These are phyloP conservation scores for Centropus bengalensis DNA, from an alignment of 2,113 vertebrate genomes.

Conservation along the genomic window DNA sequence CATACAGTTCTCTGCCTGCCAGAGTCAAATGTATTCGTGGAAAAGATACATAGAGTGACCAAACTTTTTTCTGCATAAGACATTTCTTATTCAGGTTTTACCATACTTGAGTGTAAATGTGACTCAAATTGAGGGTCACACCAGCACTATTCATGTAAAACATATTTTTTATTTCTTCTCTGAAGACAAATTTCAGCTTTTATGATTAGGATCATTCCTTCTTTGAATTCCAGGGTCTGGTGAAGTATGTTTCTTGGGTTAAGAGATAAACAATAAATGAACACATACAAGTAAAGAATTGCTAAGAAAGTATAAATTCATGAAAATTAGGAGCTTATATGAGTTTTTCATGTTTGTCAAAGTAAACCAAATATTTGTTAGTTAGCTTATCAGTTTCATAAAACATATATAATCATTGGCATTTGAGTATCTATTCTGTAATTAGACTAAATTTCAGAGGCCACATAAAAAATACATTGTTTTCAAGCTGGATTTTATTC, in stretches of 20 bases:
- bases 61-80: background rate
- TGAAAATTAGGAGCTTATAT: background rate
- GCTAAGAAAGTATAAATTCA: background rate
- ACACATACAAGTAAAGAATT: background rate
- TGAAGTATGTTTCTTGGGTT: background rate
- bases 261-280: background rate
- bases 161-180: background rate
- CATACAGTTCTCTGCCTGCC: background rate
- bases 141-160: background rate
- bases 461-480: background rate
- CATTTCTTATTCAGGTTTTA: background rate
- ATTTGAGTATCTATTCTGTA: background rate
- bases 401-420: background rate
- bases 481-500: background rate
- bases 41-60: background rate
- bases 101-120: accelerated
- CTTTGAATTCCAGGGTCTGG: background rate
- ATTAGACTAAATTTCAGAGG: background rate
- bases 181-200: background rate
- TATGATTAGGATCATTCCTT: background rate
- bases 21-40: background rate
- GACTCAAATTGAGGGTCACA: background rate
- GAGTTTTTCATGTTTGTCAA: background rate
- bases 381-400: background rate
- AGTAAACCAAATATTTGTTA: background rate